Evolutionary conservation across 2,113 vertebrate species (phyloP), one percentile per base, ranked within the genome.

Genomic region (Calypte anna): DNA sequence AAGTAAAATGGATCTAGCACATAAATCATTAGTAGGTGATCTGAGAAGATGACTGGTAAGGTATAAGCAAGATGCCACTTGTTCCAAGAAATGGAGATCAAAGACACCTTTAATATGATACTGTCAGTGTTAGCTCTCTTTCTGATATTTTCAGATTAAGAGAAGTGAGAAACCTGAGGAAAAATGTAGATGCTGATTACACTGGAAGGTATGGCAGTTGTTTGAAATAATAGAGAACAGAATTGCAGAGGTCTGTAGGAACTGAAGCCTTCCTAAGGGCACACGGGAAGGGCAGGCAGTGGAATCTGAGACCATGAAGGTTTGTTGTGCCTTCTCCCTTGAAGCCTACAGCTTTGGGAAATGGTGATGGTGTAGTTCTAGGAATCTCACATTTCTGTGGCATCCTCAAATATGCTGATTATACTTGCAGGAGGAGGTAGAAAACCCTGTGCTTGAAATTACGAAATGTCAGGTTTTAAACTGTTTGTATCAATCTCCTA

Each of bases 81-180:
- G 17, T 72, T 91, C 50, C 78, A 57, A 10, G 73, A 93, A 80
- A 31, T 2, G 8, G 61, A 63, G 33, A 64, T 51, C 81, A 86
- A 66, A 78, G 58, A n/a, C 31, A 43, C 43, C 27, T 72, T 72
- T 86, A 92, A 53, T 53, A 28, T 12, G 51, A 87, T 68, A n/a
- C 9, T 93, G 74, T 94, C 84, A 75, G 44, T 66, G 50, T 92
- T 86, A 91, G 93, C 66, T 94, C 48, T 54, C 43, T 88, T 69
- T 90, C 88, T 93, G 68, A 78, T 94, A 86, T 88, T 93, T 93
- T 86, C 86, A 86, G 40, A 84, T 50, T 73, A 88, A 79, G 21
- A 31, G 44, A 23, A 78, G 33, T 33, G 58, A 73, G 61, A 89
- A 87, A 72, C n/a, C 33, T 0, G 2, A 36, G 66, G 7, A 57